These are phyloP conservation scores for Yasuhikotakia modesta DNA, from an alignment of 2,797 vertebrate genomes.

Conservation along the genomic window DNA sequence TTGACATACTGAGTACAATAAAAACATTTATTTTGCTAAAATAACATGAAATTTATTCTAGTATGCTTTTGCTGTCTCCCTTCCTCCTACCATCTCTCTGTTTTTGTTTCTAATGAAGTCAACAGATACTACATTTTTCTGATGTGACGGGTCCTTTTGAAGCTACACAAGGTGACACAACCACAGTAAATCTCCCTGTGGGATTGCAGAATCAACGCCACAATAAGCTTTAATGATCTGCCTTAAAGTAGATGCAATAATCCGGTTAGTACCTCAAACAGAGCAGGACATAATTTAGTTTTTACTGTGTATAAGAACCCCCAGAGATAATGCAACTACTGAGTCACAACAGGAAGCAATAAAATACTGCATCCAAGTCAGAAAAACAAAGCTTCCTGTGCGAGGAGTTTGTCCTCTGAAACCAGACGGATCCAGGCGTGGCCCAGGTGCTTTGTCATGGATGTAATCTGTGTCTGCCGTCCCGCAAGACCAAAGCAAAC, in stretches of 20 bases:
- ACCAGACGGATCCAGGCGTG: constrained; percentile 36
- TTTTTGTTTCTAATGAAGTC: constrained; percentile 3
- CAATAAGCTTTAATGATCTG: constrained; percentile 31
- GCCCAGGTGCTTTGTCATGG: constrained; percentile 54
- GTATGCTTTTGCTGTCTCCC: background rate
- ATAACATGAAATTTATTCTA: background rate
- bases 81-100: background rate
- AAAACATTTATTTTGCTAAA: background rate
- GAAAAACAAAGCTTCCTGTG: constrained; percentile 23
- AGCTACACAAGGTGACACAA: constrained; percentile 17
- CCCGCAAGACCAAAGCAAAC: constrained; percentile 48
- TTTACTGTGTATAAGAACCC: constrained; percentile 16
- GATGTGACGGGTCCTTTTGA: constrained; percentile 14
- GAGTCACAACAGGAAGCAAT: constrained; percentile 34
- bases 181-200: constrained; percentile 14
- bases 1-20: background rate
- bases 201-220: constrained; percentile 9
- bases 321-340: background rate
- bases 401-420: constrained; percentile 11
- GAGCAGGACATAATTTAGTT: constrained; percentile 28
- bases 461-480: constrained; percentile 40
- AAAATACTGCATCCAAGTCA: background rate
- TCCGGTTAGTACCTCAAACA: constrained; percentile 38
- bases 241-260: constrained; percentile 37
- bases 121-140: constrained; percentile 5